Conservation (phyloP, 2,888 invertebrate species). For the Pseudolycoriella hygida region DNA sequence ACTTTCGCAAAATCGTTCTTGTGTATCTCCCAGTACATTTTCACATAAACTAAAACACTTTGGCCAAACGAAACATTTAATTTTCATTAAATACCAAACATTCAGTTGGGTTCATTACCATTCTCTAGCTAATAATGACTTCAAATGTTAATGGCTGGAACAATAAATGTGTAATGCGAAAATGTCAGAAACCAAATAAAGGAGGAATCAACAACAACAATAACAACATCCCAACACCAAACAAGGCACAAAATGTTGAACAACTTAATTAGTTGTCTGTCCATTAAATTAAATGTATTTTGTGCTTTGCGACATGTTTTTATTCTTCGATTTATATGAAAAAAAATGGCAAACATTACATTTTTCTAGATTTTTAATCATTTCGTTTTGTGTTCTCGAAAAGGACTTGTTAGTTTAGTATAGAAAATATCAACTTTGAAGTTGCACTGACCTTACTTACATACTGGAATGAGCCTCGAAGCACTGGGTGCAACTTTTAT, state of each 20-base stretch:
- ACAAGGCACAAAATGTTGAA: not conserved
- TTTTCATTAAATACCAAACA: constrained; percentile 7
- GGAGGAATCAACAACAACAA: not conserved
- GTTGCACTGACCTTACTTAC: too few relatives aligned
- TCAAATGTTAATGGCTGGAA: not conserved
- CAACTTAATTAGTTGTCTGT: constrained; percentile 1
- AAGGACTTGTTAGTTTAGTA: too few relatives aligned
- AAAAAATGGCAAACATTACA: too few relatives aligned
- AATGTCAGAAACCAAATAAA: not conserved
- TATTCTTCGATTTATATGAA: too few relatives aligned
- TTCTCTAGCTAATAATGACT: not conserved
- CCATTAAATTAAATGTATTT: constrained; percentile 1
- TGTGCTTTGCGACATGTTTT: not conserved
- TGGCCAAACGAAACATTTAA: constrained; percentile 5
- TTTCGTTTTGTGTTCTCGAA: too few relatives aligned
- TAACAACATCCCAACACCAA: not conserved
- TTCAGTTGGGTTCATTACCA: not conserved
- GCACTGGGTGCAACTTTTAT: too few relatives aligned
- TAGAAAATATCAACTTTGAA: too few relatives aligned
- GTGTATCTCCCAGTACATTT: too few relatives aligned
- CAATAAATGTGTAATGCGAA: not conserved
- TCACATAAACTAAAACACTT: too few relatives aligned
- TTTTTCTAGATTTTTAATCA: too few relatives aligned
- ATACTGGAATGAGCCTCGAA: too few relatives aligned
- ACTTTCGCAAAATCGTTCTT: too few relatives aligned